Conservation (phyloP, 1,140 invertebrate species). For the Microplitis demolitor region DNA sequence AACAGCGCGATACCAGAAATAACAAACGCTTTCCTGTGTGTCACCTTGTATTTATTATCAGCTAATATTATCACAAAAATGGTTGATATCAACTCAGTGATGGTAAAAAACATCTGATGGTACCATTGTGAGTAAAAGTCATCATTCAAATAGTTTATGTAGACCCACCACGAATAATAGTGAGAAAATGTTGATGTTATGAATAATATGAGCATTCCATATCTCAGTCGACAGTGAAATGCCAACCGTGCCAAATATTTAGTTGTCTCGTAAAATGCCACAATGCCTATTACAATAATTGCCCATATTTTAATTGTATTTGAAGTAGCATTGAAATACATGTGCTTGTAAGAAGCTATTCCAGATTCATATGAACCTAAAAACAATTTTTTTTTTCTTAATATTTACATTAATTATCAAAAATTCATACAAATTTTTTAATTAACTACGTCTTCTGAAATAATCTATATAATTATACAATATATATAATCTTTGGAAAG, state of each 20-base stretch:
- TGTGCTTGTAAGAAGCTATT: constrained; percentile 77
- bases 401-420: too few relatives aligned
- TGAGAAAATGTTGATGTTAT: constrained; percentile 76
- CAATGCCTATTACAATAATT: constrained; percentile 69
- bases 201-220: constrained; percentile 75
- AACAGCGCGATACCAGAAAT: constrained; percentile 71
- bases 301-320: constrained; percentile 81
- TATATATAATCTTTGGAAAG: too few relatives aligned
- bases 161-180: constrained; percentile 85
- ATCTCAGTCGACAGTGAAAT: constrained; percentile 64
- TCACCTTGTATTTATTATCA: constrained; percentile 64
- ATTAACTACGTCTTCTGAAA: too few relatives aligned
- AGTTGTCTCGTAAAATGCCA: constrained; percentile 74
- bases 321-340: constrained; percentile 81
- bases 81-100: constrained; percentile 77
- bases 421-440: too few relatives aligned
- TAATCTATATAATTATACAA: too few relatives aligned
- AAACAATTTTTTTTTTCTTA: constrained; percentile 34
- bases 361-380: constrained; percentile 76
- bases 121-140: constrained; percentile 79
- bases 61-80: constrained; percentile 67
- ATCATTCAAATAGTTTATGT: constrained; percentile 85
- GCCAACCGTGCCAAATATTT: constrained; percentile 68
- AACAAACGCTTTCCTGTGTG: constrained; percentile 67
- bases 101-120: constrained; percentile 77